phyloP scores from a whole-genome alignment of 2,113 vertebrate species.

The Camelus dromedarius region DNA sequence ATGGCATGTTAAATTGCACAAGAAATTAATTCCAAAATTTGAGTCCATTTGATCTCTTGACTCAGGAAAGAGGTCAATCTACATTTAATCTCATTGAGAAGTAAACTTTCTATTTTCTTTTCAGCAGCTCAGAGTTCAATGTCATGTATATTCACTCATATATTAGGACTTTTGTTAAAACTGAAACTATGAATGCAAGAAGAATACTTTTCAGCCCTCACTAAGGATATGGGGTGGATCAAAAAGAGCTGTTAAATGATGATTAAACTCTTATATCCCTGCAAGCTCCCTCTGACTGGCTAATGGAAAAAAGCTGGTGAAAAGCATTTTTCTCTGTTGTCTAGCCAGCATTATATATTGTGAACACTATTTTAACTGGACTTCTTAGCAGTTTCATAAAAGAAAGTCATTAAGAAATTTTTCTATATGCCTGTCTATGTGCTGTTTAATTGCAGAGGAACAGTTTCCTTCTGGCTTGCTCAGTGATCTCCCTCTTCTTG shows the following conservation, averaged over 20 bases:
- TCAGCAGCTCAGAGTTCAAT: neutral
- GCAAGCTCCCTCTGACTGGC: slow-evolving; percentile 16
- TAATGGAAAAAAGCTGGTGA: slow-evolving; percentile 59
- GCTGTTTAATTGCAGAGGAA: slow-evolving; percentile 76
- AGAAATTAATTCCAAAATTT: slow-evolving; percentile 24
- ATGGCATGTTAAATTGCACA: neutral
- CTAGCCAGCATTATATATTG: neutral
- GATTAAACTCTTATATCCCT: neutral
- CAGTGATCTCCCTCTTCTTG: slow-evolving; percentile 65
- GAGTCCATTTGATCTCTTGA: neutral
- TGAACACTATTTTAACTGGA: neutral
- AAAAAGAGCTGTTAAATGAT: neutral
- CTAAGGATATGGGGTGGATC: slow-evolving; percentile 20
- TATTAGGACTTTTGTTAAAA: neutral
- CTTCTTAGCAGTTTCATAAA: slow-evolving; percentile 64
- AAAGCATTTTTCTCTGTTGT: slow-evolving; percentile 50
- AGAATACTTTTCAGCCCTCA: neutral
- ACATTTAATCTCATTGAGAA: neutral
- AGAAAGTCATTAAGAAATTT: slow-evolving; percentile 58
- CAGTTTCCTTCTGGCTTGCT: slow-evolving; percentile 57
- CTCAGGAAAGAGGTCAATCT: neutral
- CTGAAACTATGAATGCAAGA: neutral
- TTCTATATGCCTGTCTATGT: slow-evolving; percentile 52
- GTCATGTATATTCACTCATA: neutral
- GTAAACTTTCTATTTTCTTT: slow-evolving; percentile 52